Percentiles rank a stretch among this genome's conserved stretches.
These are phyloP conservation scores for Peromyscus melanophrys DNA, from an alignment of 2,797 vertebrate species.

Conservation along the genomic window DNA sequence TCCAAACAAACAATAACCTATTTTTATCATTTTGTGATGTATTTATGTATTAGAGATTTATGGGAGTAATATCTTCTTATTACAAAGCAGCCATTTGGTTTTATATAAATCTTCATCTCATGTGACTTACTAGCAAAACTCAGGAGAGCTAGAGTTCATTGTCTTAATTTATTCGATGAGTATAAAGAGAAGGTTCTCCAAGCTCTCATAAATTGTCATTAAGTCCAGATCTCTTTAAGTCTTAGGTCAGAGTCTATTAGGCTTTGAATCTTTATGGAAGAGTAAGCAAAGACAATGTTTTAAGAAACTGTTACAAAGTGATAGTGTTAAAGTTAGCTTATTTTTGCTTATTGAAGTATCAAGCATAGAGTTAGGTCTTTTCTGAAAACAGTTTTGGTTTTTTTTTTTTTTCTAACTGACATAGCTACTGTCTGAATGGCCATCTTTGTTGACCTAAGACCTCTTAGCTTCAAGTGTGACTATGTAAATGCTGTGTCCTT, in stretches of 20 bases:
- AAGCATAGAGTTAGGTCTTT: conserved; percentile 39
- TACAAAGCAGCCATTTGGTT: conserved; percentile 60
- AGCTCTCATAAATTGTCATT: conserved; percentile 32
- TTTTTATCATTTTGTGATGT: conserved; percentile 80
- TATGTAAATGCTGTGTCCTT: background rate
- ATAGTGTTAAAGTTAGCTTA: conserved; percentile 10
- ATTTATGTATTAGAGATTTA: conserved; percentile 75
- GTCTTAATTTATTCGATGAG: conserved; percentile 67
- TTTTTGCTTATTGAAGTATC: conserved; percentile 53
- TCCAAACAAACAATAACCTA: conserved; percentile 72
- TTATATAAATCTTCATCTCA: conserved; percentile 76
- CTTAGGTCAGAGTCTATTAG: conserved; percentile 57
- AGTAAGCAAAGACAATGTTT: conserved; percentile 61
- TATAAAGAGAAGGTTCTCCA: conserved; percentile 69
- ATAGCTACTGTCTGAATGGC: conserved; percentile 4
- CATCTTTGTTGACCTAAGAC: background rate
- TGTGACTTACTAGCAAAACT: conserved; percentile 65
- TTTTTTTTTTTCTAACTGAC: background rate
- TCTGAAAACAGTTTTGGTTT: background rate
- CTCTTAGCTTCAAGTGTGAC: background rate
- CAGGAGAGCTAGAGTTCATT: conserved; percentile 50
- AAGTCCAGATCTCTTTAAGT: conserved; percentile 61
- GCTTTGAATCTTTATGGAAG: conserved; percentile 54
- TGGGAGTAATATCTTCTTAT: conserved; percentile 70
- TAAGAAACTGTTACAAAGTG: conserved; percentile 46